Evolutionary conservation across 2,888 invertebrate genomes (phyloP).

Genomic region (Drosophila fulvimacula): DNA sequence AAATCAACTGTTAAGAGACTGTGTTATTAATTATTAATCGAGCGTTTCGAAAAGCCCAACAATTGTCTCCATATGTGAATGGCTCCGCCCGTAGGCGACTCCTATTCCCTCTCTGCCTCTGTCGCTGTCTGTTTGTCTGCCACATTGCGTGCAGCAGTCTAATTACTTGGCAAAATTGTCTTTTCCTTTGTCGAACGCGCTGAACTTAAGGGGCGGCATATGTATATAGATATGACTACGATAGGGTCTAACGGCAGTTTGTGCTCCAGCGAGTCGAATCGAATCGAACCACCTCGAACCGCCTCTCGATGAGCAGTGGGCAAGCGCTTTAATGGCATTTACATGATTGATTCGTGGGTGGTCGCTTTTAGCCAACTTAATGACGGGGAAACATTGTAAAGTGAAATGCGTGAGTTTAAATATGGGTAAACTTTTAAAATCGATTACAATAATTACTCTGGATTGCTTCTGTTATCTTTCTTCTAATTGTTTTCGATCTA

Average conservation of each 20-base stretch:
- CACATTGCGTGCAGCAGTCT: constrained; percentile 74
- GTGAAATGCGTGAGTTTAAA: not conserved
- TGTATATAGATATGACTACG: constrained; percentile 1
- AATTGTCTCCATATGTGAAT: constrained; percentile 44
- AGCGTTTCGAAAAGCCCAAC: constrained; percentile 44
- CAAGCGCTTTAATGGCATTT: constrained; percentile 51
- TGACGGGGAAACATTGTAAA: constrained; percentile 27
- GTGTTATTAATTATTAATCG: constrained; percentile 69
- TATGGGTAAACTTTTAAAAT: constrained; percentile 45
- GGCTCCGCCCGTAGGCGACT: no score
- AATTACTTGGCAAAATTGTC: constrained; percentile 80
- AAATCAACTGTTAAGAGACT: constrained; percentile 41
- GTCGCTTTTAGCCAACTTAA: constrained; percentile 55
- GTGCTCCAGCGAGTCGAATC: constrained; percentile 42
- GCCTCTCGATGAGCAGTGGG: not conserved
- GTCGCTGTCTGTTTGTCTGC: not conserved
- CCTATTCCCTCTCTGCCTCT: not conserved
- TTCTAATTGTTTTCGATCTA: not conserved
- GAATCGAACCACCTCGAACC: constrained; percentile 24
- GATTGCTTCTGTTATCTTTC: constrained; percentile 29
- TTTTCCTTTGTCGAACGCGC: constrained; percentile 59
- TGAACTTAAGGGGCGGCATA: constrained; percentile 7
- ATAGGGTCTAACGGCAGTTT: constrained; percentile 42
- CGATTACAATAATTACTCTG: constrained; percentile 52
- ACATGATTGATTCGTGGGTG: constrained; percentile 71